phyloP scores from a whole-genome alignment of 1,140 invertebrate species.

The Paraescarpia echinospica region DNA sequence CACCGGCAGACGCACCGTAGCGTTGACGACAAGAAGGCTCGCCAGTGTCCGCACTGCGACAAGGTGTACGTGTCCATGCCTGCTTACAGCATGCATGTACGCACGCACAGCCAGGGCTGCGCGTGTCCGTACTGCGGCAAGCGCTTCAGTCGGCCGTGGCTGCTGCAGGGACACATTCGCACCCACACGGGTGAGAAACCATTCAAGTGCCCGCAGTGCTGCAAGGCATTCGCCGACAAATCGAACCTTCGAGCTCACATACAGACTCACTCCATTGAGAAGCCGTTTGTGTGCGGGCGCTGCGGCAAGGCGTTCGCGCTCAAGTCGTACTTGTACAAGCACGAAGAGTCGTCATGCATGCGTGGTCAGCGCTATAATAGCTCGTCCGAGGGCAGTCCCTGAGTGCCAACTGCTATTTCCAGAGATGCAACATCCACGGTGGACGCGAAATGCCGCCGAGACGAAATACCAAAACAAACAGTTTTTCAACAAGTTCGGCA shows the following conservation, averaged over 20 bases:
- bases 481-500: neutral
- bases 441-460: neutral
- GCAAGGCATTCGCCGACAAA: slow-evolving; percentile 27
- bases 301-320: slow-evolving; percentile 42
- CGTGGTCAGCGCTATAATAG: slow-evolving; percentile 45
- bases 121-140: slow-evolving; percentile 27
- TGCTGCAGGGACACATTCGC: slow-evolving; percentile 33
- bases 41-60: slow-evolving; percentile 82
- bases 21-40: slow-evolving; percentile 50
- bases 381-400: neutral
- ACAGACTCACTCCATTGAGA: slow-evolving; percentile 33
- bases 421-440: neutral
- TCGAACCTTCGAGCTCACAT: slow-evolving; percentile 38
- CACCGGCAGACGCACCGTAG: slow-evolving; percentile 57
- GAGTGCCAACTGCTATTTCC: neutral
- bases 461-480: neutral
- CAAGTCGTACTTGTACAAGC: slow-evolving; percentile 60
- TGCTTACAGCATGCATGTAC: slow-evolving; percentile 94
- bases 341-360: slow-evolving; percentile 60
- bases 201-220: slow-evolving; percentile 26
- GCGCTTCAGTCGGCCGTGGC: slow-evolving; percentile 23
- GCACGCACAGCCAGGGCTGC: slow-evolving; percentile 75
- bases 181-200: slow-evolving; percentile 39
- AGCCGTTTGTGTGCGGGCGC: slow-evolving; percentile 29
- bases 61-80: slow-evolving; percentile 98